Evolutionary conservation across 2,888 invertebrate genomes (phyloP).

Genomic region (Hirtodrosophila histrioides): DNA sequence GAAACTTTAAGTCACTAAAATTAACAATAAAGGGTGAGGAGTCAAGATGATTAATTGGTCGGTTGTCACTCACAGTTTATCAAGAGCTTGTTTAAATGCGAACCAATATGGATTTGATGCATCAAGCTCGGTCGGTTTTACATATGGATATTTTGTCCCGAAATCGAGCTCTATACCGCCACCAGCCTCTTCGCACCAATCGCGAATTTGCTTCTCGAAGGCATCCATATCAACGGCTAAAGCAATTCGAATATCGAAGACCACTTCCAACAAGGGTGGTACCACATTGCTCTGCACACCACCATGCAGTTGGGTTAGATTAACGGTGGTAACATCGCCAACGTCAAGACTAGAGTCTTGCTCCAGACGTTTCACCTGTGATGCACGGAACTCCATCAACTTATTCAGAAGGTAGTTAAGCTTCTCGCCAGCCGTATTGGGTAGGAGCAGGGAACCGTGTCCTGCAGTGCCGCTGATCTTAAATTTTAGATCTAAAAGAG

Average conservation of each 20-base stretch:
- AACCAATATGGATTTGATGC: conserved; percentile 89
- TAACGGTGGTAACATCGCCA: conserved; percentile 90
- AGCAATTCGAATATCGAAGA: conserved; percentile 88
- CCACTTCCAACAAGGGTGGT: conserved; percentile 88
- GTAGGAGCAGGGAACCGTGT: conserved; percentile 89
- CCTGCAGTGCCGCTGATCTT: conserved; percentile 89
- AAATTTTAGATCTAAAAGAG: conserved; percentile 86
- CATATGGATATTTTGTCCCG: conserved; percentile 86
- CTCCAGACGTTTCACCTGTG: conserved; percentile 86
- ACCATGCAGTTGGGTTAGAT: conserved; percentile 89
- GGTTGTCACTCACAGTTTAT: conserved; percentile 85
- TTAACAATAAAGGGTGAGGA: fast-evolving
- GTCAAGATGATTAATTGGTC: background rate
- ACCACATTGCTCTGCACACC: conserved; percentile 93
- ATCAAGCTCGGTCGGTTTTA: conserved; percentile 87
- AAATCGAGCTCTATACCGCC: conserved; percentile 88
- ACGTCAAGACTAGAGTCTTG: conserved; percentile 83
- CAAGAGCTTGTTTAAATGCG: conserved; percentile 87
- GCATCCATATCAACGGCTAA: conserved; percentile 85
- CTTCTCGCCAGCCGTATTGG: conserved; percentile 90
- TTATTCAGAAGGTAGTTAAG: conserved; percentile 87
- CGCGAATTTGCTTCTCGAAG: conserved; percentile 86
- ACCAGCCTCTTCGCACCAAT: conserved; percentile 89
- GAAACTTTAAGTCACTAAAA: conserved; percentile 87
- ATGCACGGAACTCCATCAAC: conserved; percentile 87